These are phyloP conservation scores for Bubo bubo DNA, from an alignment of 2,113 vertebrate species.

Conservation along the genomic window DNA sequence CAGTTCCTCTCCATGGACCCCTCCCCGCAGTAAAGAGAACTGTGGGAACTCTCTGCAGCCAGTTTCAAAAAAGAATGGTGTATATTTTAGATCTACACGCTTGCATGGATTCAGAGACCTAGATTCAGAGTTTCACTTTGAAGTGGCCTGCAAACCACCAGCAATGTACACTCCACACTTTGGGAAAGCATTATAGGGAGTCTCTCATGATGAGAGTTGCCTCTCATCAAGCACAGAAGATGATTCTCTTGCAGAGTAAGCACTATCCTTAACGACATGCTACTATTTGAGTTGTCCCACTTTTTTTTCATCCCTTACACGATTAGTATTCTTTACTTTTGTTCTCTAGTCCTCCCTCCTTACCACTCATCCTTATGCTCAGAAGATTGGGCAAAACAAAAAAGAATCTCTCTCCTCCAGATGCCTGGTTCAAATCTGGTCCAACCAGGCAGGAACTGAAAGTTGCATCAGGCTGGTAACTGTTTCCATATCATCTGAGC, in stretches of 20 bases:
- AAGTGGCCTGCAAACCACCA: not conserved
- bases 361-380: not conserved
- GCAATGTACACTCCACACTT: not conserved
- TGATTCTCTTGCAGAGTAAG: not conserved
- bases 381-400: not conserved
- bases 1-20: not conserved
- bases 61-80: not conserved
- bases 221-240: not conserved
- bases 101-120: not conserved
- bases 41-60: not conserved
- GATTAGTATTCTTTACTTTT: not conserved
- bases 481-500: not conserved
- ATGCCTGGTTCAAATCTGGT: not conserved
- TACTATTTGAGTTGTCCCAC: not conserved
- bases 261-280: not conserved
- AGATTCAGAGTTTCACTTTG: not conserved
- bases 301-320: not conserved
- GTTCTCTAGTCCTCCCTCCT: not conserved
- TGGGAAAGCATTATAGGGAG: not conserved
- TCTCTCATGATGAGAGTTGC: not conserved
- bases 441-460: not conserved
- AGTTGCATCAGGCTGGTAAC: not conserved
- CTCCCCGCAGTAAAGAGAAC: not conserved
- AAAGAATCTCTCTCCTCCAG: not conserved
- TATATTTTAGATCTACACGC: not conserved